Evolutionary conservation across 2,797 vertebrate genomes (phyloP).

Genomic region (Muraenolepis orangiensis): DNA sequence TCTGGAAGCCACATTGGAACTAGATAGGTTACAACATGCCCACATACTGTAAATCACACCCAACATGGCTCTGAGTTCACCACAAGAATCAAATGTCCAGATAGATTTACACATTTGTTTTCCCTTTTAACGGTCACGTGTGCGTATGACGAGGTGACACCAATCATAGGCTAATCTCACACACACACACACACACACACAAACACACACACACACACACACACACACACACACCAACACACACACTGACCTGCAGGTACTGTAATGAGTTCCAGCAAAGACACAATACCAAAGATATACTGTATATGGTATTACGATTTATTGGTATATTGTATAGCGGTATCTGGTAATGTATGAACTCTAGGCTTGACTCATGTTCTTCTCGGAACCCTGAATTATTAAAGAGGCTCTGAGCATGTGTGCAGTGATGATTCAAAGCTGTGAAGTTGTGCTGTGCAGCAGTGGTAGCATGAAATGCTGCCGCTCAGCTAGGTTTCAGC

Average conservation of each 20-base stretch:
- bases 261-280: background rate
- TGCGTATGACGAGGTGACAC: constrained; percentile 20
- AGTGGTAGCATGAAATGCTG: constrained; percentile 36
- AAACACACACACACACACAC: no score
- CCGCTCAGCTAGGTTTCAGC: constrained; percentile 48
- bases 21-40: constrained; percentile 72
- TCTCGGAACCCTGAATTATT: background rate
- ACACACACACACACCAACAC: no score
- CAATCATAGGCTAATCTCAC: background rate
- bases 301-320: background rate
- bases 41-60: constrained; percentile 63
- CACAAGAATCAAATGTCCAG: background rate
- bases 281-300: background rate
- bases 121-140: constrained; percentile 62
- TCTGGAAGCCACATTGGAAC: constrained; percentile 66
- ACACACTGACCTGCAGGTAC: background rate
- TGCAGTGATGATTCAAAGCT: background rate
- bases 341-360: background rate
- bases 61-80: constrained; percentile 58
- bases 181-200: background rate
- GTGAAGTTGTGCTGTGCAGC: constrained; percentile 30
- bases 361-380: background rate
- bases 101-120: constrained; percentile 29
- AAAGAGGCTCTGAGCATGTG: background rate
- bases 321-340: background rate